Base-by-base conservation (phyloP, 2,888 invertebrate species). In the Pammene aurita region DNA sequence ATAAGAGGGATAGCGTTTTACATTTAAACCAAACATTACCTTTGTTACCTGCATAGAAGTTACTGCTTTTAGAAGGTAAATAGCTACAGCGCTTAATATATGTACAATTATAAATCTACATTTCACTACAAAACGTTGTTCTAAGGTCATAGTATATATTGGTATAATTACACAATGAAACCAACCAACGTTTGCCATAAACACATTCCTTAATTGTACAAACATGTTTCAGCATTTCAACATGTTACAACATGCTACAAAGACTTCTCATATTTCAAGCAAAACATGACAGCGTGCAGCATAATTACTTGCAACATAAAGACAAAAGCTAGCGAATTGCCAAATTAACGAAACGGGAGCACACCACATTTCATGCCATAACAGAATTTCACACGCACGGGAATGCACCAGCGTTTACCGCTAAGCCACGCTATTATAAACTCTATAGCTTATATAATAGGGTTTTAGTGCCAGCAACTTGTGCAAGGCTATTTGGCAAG, bases 401-500 rank as follows among this genome's bases (percentile, higher is more conserved):
- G 46, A 68, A 68, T 68, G 63, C 63, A 68, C 34, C 63, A 16
- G 7, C 26, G 11, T 13, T 42, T n/a, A 42, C 16, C 52, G 14
- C 46, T 11, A 10, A 34, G 16, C 13, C 46, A 34, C 10, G 52
- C n/a, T 14, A 63, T 44, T 42, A 63, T 35, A n/a, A 9, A n/a
- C 67, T 44, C 14, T 57, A 57, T 18, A 14, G n/a, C 10, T 50
- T 38, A 2, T 9, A 18, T 2, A 14, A 44, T 63, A 57, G 44
- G 44, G 63, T 14, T 50, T 46, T 68, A 34, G 57, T 57, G 50
- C 42, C 6, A n/a, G 48, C 35, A 55, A 38, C 7, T 62, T 48
- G n/a, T 56, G 65, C 54, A 14, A 50, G 38, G 68, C 68, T 58
- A 68, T 68, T 68, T 68, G 68, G 68, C 63, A 68, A 67, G 63